Base-by-base conservation (phyloP, 2,888 invertebrate genomes). In the Deilephila porcellus region DNA sequence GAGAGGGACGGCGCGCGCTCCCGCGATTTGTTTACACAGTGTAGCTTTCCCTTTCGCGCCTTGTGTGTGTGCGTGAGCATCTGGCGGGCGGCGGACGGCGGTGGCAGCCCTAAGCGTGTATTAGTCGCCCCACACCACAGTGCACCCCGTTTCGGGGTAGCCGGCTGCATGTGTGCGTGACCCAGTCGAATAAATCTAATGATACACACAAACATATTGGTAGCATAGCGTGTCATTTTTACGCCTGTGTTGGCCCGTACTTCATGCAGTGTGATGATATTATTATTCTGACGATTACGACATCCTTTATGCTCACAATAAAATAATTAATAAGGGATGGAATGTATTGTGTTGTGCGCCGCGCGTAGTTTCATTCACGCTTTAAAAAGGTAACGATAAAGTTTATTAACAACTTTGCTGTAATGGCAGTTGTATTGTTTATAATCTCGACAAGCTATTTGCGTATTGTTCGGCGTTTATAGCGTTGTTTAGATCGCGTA, bases 281-380 rank as follows among this genome's bases (percentile, higher is more conserved):
- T 94, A 94, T 94, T 94, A 94, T 94, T 94, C 93, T 91, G 92
- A 91, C 91, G 92, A 94, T 94, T 94, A 94, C 93, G 92, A 90
- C 93, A 92, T 94, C 94, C 91, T 94, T 94, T 94, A 94, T 93
- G 93, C 92, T 90, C 91, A 93, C 94, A 93, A 94, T 94, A 94
- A 94, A 94, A 94, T 93, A 94, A 94, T 94, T 94, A 94, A 94
- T 94, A 94, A 94, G 93, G 94, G 94, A 93, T 93, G 93, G 90
- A 92, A 91, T 89, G 90, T 91, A 92, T 94, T 93, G 93, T 93
- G 85, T 88, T 81, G 83, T 85, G 88, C 90, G 88, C 89, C 81
- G 85, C 86, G 88, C 88, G 93, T 90, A 88, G 87, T 87, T 89
- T 88, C 87, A 87, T 91, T 91, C 87, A 89, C 85, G 86, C 85